Evolutionary conservation across 2,888 invertebrate genomes (phyloP), one percentile per base, ranked within the genome.

Genomic region (Phymatocera aterrima): DNA sequence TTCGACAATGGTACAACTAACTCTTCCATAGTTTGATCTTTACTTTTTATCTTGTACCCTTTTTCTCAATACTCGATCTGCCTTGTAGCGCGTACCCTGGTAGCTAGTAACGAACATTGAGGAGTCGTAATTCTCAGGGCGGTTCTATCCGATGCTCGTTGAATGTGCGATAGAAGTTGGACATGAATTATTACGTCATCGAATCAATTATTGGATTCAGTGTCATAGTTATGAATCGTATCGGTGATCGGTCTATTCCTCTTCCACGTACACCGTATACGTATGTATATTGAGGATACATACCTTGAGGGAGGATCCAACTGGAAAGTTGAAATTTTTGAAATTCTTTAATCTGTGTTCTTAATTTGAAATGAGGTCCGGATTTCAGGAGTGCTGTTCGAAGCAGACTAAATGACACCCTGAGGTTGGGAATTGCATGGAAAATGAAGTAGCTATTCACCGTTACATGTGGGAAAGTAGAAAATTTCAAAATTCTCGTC

Each of bases 1-100:
- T 3, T 21, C 21, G 15, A 57, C 28, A 57, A 57, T 28, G 24
- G 28, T 15, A 28, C 15, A 57, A 5, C 8, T 57, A 64, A 37
- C 34, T 64, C 64, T 37, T 34, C 18, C 37, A 21, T 8, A 34
- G 37, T 64, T 60, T 3, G 18, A 64, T 57, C 28, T 57, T 15
- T 57, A 10, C 15, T 60, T 28, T 60, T 60, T 24, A 57, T 57
- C 24, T 12, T 5, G 31, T 37, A 18, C 31, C 5, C 8, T 37
- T 31, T 37, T 34, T 64, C 18, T 64, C 51, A 24, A 18, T n/a
- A n/a, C 37, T 18, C 34, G 34, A 37, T 80, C 77, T 61, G 68
- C 74, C 78, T 80, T 80, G 81, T 80, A 79, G 81, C 77, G 48
- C 65, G 48, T 65, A 64, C 81, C 77, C 81, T 83, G 78, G 79